Evolutionary conservation across 2,113 vertebrate species (phyloP), one percentile per base, ranked within the genome.

Genomic region (Regulus satrapa): DNA sequence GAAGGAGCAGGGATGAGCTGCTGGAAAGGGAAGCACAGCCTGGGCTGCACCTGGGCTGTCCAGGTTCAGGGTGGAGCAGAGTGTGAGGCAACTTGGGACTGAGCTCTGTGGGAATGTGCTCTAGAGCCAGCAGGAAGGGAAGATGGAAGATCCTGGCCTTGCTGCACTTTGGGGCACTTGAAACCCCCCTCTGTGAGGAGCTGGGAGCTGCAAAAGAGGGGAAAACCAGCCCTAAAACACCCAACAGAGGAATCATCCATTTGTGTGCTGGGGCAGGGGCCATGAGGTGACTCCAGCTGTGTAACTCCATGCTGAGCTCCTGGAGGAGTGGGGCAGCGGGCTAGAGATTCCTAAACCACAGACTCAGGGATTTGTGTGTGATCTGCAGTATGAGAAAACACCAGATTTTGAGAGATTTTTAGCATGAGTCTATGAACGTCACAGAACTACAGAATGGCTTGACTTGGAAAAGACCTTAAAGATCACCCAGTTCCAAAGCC

Each of bases 241-340:
- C 3, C 6, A 45, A 3, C 1, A 7, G 8, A 21, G 26, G 4
- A 24, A 17, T 43, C 4, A 6, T 8, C 25, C 21, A 0, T 26
- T 21, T 40, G 12, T 31, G 13, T 13, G 21, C 29, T 26, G 28
- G 76, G 28, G 8, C 15, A 5, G 14, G 32, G 38, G 17, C 34
- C 43, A 32, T 7, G 43, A 52, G 29, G 3, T 34, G 41, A 24
- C 19, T 12, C 23, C 36, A 18, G 8, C 7, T 19, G 2, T 5
- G 16, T 8, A 46, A 25, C 5, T 23, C 3, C 0, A 4, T 7
- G 20, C 31, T 74, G 3, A 16, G 40, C 36, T 61, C 34, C 55
- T 43, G 64, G 24, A 18, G 29, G 23, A 43, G 34, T 29, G 45
- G 56, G 52, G 10, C 19, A 49, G 38, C 14, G 8, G 5, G 5